These are phyloP conservation scores for Amphiprion ocellaris DNA, from an alignment of 2,113 vertebrate species.

Conservation along the genomic window DNA sequence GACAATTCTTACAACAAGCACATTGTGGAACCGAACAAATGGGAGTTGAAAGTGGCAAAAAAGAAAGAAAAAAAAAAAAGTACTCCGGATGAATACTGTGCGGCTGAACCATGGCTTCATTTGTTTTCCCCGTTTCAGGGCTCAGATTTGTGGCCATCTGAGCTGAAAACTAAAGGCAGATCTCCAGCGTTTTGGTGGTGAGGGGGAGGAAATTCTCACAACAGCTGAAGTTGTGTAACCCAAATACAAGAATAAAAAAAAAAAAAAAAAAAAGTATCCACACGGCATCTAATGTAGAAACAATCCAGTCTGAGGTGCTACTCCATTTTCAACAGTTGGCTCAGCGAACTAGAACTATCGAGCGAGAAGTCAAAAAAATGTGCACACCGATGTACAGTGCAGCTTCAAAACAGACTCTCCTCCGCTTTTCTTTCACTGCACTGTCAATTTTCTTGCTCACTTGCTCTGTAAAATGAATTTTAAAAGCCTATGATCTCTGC, in stretches of 20 bases:
- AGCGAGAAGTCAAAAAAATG: background rate
- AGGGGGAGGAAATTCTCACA: conserved; percentile 63
- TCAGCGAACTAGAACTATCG: conserved; percentile 1
- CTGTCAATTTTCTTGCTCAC: background rate
- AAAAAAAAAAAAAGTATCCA: background rate
- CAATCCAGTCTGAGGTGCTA: conserved; percentile 14
- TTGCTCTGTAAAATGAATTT: background rate
- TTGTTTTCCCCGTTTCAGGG: background rate
- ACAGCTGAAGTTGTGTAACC: conserved; percentile 55
- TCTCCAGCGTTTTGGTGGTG: conserved; percentile 45
- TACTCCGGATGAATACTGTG: conserved; percentile 33
- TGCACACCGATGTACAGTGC: background rate
- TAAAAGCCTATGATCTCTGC: background rate
- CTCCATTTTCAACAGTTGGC: conserved; percentile 37
- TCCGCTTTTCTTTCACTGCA: background rate
- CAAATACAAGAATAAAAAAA: background rate
- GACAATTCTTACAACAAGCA: conserved; percentile 31
- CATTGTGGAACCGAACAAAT: conserved; percentile 21
- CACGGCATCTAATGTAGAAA: conserved; percentile 16
- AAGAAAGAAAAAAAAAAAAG: background rate
- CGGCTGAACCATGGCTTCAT: conserved; percentile 14
- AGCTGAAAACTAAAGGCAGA: conserved; percentile 41
- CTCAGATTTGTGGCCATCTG: conserved; percentile 21
- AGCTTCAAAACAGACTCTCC: background rate
- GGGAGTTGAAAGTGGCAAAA: background rate